Base-by-base conservation (phyloP, 2,797 vertebrate genomes). In the Brachyalestes nurse region DNA sequence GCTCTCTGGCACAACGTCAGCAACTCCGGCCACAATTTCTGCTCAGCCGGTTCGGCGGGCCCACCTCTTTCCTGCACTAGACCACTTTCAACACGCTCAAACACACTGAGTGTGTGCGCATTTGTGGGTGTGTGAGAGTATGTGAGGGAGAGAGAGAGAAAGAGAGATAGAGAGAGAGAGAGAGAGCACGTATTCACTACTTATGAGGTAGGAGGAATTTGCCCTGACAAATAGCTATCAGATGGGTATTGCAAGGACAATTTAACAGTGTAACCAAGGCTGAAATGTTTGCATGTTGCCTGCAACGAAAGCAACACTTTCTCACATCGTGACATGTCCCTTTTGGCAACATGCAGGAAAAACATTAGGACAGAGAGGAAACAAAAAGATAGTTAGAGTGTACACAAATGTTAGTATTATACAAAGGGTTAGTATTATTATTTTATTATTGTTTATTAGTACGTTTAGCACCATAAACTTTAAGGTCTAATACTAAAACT, bases 1-100 rank as follows among this genome's bases (percentile, higher is more conserved):
- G 97, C 96, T 97, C 96, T 95, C 95, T 97, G 97, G 97, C 97
- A 97, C 91, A 98, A 94, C 96, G 97, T 97, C 97, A 99, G 94
- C 92, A 97, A 94, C 95, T 96, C 97, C 96, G 95, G 94, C 94
- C 95, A 95, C 96, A 97, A 97, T 98, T 97, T 97, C 96, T 97
- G 97, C 95, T 98, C 96, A 95, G 96, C 96, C 95, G 96, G 93
- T 96, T 97, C 96, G 91, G 94, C 88, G 80, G 88, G 91, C 88
- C 82, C 90, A 85, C 90, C 92, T 94, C 92, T 95, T 89, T 95
- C 95, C 90, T 91, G 92, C 49, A 74, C 58, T 78, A 87, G 82
- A 77, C 79, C 85, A 86, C 86, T 82, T 88, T 93, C 93, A 81
- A 80, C 87, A 85, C 87, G 85, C 91, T 92, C 91, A 84, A 94